Conservation (phyloP, 1,140 invertebrate genomes). For the Drosophila serrata region DNA sequence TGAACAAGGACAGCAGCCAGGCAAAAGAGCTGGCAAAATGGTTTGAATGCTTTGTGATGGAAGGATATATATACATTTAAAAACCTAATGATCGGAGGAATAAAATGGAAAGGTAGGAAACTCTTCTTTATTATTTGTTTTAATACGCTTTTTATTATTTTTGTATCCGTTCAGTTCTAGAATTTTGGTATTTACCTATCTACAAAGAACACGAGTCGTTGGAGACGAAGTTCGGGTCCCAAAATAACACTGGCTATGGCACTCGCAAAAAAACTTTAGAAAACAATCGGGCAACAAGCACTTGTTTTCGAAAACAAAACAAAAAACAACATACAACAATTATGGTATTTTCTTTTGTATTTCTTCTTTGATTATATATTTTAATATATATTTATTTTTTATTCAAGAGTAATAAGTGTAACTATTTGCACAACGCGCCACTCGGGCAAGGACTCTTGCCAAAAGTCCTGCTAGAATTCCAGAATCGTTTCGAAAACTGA, state of each 20-base stretch:
- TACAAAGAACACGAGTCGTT: background rate
- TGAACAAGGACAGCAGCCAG: background rate
- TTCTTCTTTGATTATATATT: background rate
- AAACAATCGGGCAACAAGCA: conserved; percentile 10
- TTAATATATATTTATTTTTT: too few relatives aligned
- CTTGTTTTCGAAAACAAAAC: conserved; percentile 1
- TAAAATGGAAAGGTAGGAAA: background rate
- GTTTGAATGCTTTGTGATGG: background rate
- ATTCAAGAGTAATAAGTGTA: conserved; percentile 6
- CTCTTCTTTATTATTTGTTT: background rate
- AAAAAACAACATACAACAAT: background rate
- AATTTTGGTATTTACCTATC: conserved; percentile 19
- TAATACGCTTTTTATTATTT: background rate
- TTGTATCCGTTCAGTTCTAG: background rate
- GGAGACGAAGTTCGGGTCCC: background rate
- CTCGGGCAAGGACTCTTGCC: conserved; percentile 2
- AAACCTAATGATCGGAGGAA: background rate
- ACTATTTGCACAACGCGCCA: conserved; percentile 11
- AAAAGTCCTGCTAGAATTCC: background rate
- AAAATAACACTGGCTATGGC: conserved; percentile 28
- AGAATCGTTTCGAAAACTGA: background rate
- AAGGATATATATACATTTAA: too few relatives aligned
- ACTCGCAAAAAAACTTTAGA: conserved; percentile 42
- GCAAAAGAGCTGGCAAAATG: background rate
- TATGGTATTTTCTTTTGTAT: background rate